phyloP scores from a whole-genome alignment of 2,888 invertebrate genomes.

The Nomada fucata region DNA sequence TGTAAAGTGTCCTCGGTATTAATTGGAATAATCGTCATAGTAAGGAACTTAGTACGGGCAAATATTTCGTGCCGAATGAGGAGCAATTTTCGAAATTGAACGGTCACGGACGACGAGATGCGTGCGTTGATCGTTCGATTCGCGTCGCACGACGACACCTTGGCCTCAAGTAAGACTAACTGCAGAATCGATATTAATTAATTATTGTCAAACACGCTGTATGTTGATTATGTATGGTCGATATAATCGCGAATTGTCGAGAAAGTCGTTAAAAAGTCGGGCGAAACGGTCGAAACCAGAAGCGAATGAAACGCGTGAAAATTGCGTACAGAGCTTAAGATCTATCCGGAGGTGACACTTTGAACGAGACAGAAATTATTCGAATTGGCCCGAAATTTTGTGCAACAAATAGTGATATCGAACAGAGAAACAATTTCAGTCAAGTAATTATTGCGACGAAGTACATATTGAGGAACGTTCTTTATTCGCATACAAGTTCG shows the following conservation, averaged over 20 bases:
- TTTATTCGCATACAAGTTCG: not conserved
- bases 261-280: slow-evolving; percentile 45
- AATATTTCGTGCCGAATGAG: not conserved
- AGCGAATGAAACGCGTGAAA: slow-evolving; percentile 38
- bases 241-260: slow-evolving; percentile 36
- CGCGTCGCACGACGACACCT: slow-evolving; percentile 30
- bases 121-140: not conserved
- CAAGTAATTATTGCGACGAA: slow-evolving; percentile 16
- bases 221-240: slow-evolving; percentile 48
- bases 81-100: not conserved
- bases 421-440: slow-evolving; percentile 11
- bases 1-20: slow-evolving; percentile 29
- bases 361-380: slow-evolving; percentile 27
- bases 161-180: slow-evolving; percentile 41
- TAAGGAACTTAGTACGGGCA: not conserved
- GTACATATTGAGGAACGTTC: not conserved
- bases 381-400: slow-evolving; percentile 44
- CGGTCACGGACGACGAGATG: not conserved
- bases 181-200: slow-evolving; percentile 56
- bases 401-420: slow-evolving; percentile 5
- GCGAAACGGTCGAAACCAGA: slow-evolving; percentile 29
- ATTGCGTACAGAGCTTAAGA: slow-evolving; percentile 42
- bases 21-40: not conserved
- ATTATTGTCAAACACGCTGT: slow-evolving; percentile 68
- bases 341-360: slow-evolving; percentile 26